These are phyloP conservation scores for Protobothrops mucrosquamatus DNA, from an alignment of 2,113 vertebrate species.

Conservation along the genomic window DNA sequence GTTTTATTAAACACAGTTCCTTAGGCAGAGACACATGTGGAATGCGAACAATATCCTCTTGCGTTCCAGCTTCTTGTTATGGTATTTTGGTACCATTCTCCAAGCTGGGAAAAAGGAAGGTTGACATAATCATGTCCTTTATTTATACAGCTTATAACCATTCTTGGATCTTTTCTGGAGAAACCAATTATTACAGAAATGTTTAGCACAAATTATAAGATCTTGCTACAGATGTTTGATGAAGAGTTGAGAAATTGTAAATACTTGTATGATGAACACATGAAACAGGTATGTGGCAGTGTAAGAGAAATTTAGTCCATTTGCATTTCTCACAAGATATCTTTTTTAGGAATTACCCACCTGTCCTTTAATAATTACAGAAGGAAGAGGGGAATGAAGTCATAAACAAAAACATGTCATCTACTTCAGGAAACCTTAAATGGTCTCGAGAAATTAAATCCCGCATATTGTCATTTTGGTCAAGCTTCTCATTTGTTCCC, in stretches of 20 bases:
- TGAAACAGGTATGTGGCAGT: constrained; percentile 66
- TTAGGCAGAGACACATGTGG: background rate
- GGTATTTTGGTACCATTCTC: background rate
- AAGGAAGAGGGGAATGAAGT: constrained; percentile 46
- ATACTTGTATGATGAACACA: constrained; percentile 64
- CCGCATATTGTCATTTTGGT: constrained; percentile 72
- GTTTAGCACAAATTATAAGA: constrained; percentile 73
- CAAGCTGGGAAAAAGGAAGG: background rate
- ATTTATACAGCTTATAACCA: constrained; percentile 70
- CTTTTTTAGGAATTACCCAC: background rate
- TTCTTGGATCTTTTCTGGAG: constrained; percentile 79
- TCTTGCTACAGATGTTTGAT: constrained; percentile 71
- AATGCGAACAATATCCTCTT: background rate
- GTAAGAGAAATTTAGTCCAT: background rate
- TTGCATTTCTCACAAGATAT: background rate
- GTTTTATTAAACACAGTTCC: background rate
- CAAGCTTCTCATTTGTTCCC: constrained; percentile 66
- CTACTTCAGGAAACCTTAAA: constrained; percentile 73
- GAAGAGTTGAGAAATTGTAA: constrained; percentile 76
- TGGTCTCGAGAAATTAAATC: constrained; percentile 75
- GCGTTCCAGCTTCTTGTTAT: background rate
- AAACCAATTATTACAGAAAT: constrained; percentile 72
- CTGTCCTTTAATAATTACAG: constrained; percentile 57
- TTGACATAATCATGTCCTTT: constrained; percentile 39
- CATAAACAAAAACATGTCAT: constrained; percentile 76